Evolutionary conservation across 2,888 invertebrate species (phyloP), one percentile per base, ranked within the genome.

Genomic region (Panzeria rudis): DNA sequence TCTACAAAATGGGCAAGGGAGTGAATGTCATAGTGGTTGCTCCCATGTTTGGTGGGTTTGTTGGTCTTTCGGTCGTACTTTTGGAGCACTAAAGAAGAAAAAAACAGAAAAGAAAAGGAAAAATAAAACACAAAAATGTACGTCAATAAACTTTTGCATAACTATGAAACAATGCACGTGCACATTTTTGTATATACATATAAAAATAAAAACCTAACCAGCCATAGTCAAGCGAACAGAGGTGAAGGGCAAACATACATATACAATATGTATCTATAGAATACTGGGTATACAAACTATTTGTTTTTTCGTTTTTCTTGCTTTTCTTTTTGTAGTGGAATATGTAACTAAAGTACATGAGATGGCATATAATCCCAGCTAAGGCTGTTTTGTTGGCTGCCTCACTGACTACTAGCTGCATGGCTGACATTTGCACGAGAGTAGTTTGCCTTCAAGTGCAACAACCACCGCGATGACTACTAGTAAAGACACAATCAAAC

Each of bases 71-170:
- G 85, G 85, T 85, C 85, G 82, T 79, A 41, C 47, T 80, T 72
- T 72, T 80, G 71, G 72, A 79, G 59, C 68, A 68, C 47, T 41
- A 71, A n/a, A 29, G 0, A 41, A 47, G 29, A 41, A 15, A 35
- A 20, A 38, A n/a, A 69, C 32, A 47, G 29, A 72, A 54, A 54
- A 68, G 47, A 69, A 59, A 62, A 69, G 15, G 29, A 13, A 29
- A 68, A 25, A 7, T 17, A 68, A 78, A 69, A 69, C 32, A 79
- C 41, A 78, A 20, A 80, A 84, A 82, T 82, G 64, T 85, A 82
- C 85, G 85, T 85, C 85, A 85, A 85, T 85, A 85, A 85, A 85
- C 85, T 85, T 85, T 82, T 85, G 76, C 85, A 85, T 79, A 85
- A 82, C 82, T 84, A 84, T 84, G 84, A 80, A 84, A 81, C 76